Evolutionary conservation across 2,113 vertebrate species (phyloP).

Genomic region (Nettapus auritus): DNA sequence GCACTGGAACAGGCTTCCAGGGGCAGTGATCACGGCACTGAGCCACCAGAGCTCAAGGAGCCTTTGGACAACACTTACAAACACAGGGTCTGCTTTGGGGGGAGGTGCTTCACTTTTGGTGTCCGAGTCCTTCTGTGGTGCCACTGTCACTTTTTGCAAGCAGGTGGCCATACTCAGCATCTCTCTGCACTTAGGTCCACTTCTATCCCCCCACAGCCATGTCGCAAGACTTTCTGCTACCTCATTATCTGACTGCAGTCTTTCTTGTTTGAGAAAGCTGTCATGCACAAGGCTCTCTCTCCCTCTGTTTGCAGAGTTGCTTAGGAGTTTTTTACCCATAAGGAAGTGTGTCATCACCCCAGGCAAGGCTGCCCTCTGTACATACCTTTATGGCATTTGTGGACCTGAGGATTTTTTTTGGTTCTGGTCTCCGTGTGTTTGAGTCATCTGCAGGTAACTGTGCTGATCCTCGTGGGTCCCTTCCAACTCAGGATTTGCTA

Average conservation of each 20-base stretch:
- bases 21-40: background rate
- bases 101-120: background rate
- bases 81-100: background rate
- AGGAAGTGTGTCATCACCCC: background rate
- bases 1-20: too few species aligned
- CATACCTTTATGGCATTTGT: background rate
- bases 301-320: background rate
- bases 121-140: background rate
- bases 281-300: background rate
- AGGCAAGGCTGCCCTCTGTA: background rate
- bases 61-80: background rate
- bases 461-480: background rate
- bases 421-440: background rate
- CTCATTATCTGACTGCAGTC: background rate
- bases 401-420: background rate
- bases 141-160: background rate
- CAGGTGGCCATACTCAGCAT: background rate
- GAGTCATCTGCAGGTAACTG: background rate
- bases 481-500: background rate
- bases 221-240: background rate
- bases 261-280: background rate
- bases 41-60: background rate
- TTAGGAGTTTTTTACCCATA: background rate
- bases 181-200: too few species aligned
- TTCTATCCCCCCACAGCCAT: background rate